Evolutionary conservation across 1,140 invertebrate genomes (phyloP), one percentile per base, ranked within the genome.

Genomic region (Colletes latitarsis): DNA sequence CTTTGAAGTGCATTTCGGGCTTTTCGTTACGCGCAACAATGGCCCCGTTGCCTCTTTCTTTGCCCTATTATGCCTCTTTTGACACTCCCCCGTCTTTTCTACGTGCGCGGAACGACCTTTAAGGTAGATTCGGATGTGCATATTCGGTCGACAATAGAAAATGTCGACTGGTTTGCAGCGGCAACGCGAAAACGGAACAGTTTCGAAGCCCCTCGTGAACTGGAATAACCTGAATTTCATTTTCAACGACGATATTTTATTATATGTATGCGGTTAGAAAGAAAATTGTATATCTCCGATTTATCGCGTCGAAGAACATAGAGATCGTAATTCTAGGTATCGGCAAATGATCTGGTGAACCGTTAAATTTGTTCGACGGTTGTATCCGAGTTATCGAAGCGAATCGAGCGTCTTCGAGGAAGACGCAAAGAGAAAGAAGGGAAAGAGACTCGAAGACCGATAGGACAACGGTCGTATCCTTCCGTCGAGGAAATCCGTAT

Each of bases 11-110:
- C 68, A 76, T 76, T 76, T 58, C 74, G 63, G 46, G 63, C 74
- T 68, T 76, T 68, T 68, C 74, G 74, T 76, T 76, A 68, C 41
- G 55, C 53, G 55, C 76, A 21, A 77, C 76, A 77, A 77, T 71
- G 67, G 39, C 67, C 14, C 10, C 57, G 66, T 39, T 39, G n/a
- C 75, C 43, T 53, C 67, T 62, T 77, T 71, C 57, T 62, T 77
- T 71, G 57, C n/a, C 30, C 67, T 17, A 77, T 77, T 77, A 77
- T 77, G 46, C 66, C 62, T 19, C 4, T 3, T 30, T 14, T 39
- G 43, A 77, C 66, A 66, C 19, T n/a, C 15, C 53, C 66, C 53
- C 66, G 14, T 19, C 67, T 14, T 62, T 43, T 52, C n/a, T 41
- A 12, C 60, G 19, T 49, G 30, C n/a, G 3, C 67, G 43, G 10